Percentiles rank a stretch among this genome's conserved stretches.
These are phyloP conservation scores for Sebastiscus albofasciatus DNA, from an alignment of 2,797 vertebrate genomes.

Conservation along the genomic window DNA sequence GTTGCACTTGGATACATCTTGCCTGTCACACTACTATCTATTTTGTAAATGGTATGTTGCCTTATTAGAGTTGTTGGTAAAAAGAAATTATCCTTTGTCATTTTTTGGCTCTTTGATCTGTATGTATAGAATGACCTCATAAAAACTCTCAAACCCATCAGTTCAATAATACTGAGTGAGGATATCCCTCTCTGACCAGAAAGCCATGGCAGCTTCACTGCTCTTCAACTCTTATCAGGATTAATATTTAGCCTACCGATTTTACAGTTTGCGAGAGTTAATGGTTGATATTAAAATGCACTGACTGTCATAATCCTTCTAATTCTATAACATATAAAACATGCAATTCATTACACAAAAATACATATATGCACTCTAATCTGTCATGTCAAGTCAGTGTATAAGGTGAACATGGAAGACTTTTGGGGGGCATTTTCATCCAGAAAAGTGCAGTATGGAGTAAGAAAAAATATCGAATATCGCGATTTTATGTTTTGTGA, in stretches of 20 bases:
- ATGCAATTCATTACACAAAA: background rate
- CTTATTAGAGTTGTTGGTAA: background rate
- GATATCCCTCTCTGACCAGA: constrained; percentile 14
- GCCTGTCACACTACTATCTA: background rate
- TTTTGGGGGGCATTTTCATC: no score
- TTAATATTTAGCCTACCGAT: constrained; percentile 22
- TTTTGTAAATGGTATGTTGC: background rate
- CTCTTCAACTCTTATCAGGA: constrained; percentile 25
- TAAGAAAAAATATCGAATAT: no score
- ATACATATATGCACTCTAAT: no score
- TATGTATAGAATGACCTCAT: background rate
- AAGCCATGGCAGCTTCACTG: background rate
- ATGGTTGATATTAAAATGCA: constrained; percentile 39
- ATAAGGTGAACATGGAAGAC: no score
- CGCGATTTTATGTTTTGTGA: no score
- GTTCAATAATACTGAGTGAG: constrained; percentile 33
- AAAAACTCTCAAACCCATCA: background rate
- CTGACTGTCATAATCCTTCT: constrained; percentile 16
- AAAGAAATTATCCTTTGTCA: background rate
- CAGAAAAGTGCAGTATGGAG: no score
- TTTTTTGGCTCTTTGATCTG: background rate
- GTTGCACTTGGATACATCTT: background rate
- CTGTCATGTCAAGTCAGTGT: no score
- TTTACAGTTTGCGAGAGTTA: constrained; percentile 13
- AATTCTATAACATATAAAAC: constrained; percentile 7